A percentile compares a stretch with the other conserved stretches of the same genome.
Evolutionary conservation across 2,113 vertebrate genomes (phyloP).

Genomic region (Carlito syrichta): DNA sequence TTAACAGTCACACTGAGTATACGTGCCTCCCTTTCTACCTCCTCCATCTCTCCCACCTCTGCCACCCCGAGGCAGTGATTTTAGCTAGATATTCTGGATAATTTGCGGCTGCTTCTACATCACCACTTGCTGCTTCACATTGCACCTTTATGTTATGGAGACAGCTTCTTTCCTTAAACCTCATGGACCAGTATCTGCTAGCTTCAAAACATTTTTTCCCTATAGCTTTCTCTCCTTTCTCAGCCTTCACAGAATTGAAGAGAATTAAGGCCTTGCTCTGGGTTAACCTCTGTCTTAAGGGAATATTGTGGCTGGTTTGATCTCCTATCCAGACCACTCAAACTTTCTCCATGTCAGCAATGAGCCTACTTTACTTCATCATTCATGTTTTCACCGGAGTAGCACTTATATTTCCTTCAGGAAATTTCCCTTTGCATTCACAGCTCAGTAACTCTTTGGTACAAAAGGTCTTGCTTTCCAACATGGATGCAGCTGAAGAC

Average conservation of each 20-base stretch:
- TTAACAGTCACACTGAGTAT: not conserved
- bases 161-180: not conserved
- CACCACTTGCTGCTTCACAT: not conserved
- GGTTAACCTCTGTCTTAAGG: not conserved
- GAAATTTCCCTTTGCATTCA: not conserved
- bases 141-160: not conserved
- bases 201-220: not conserved
- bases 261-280: not conserved
- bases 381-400: not conserved
- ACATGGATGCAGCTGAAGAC: too few species aligned
- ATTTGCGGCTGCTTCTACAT: not conserved
- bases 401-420: not conserved
- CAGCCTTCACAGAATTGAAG: not conserved
- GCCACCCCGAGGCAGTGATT: not conserved
- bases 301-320: not conserved
- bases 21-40: not conserved
- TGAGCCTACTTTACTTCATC: not conserved
- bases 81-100: not conserved
- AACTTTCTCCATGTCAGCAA: not conserved
- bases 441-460: not conserved
- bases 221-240: not conserved
- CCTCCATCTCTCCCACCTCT: not conserved
- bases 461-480: not conserved
- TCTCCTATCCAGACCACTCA: not conserved
- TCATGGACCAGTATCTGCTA: not conserved